These are phyloP conservation scores for Deroptyus accipitrinus DNA, from an alignment of 2,113 vertebrate genomes.

Conservation along the genomic window DNA sequence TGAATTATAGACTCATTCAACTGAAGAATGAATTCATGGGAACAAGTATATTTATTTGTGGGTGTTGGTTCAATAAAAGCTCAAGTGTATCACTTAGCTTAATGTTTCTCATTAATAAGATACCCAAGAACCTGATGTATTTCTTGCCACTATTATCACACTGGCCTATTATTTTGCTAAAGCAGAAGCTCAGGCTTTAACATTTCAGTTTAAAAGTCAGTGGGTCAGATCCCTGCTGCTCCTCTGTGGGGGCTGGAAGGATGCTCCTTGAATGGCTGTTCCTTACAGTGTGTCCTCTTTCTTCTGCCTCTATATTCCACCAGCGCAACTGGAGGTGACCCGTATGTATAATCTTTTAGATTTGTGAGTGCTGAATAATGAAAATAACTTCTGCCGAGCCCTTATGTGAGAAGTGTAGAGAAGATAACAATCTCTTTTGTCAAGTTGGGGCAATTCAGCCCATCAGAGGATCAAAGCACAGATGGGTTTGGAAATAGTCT, in stretches of 20 bases:
- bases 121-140: background rate
- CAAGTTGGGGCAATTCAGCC: too few species aligned
- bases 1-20: constrained; percentile 57
- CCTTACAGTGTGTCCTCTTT: background rate
- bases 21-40: constrained; percentile 27
- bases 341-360: background rate
- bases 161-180: background rate
- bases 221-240: background rate
- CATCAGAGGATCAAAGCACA: background rate
- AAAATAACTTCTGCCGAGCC: background rate
- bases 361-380: background rate
- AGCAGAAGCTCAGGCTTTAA: background rate
- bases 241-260: background rate
- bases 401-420: background rate
- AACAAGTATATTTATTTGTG: constrained; percentile 68
- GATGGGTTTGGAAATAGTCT: background rate
- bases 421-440: background rate
- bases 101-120: constrained; percentile 39
- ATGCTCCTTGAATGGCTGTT: fast-evolving
- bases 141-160: background rate
- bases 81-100: background rate
- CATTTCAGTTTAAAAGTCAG: background rate
- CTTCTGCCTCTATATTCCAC: background rate
- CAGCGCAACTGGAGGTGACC: background rate
- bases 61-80: constrained; percentile 8